Evolutionary conservation across 2,113 vertebrate genomes (phyloP).

Genomic region (Colistium nudipinnis): DNA sequence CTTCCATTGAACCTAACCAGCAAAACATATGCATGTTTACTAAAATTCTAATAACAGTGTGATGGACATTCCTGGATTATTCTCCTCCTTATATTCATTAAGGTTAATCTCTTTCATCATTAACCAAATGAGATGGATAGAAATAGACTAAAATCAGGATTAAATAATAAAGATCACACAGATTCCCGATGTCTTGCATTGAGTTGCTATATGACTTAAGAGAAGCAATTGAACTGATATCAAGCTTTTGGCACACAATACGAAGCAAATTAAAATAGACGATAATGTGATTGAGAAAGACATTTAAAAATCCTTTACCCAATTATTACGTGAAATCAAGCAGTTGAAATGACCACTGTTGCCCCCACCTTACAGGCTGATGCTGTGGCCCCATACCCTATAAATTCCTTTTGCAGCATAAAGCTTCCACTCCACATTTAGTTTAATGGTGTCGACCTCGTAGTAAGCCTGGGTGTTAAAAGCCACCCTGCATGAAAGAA

Average conservation of each 20-base stretch:
- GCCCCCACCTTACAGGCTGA: not conserved
- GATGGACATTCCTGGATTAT: conserved; percentile 4
- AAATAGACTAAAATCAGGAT: no score
- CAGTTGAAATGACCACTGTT: not conserved
- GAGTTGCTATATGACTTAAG: no score
- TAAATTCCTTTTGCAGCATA: conserved; percentile 15
- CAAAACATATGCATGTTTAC: conserved; percentile 55
- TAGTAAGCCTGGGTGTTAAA: conserved; percentile 32
- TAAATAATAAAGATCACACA: no score
- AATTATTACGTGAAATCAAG: not conserved
- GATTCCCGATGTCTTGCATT: no score
- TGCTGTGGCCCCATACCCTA: not conserved
- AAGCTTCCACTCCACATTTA: conserved; percentile 16
- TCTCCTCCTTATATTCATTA: no score
- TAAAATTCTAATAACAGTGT: conserved; percentile 29
- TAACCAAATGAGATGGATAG: no score
- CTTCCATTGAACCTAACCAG: conserved; percentile 66
- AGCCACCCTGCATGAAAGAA: conserved; percentile 42
- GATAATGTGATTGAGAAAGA: no score
- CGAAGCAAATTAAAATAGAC: no score
- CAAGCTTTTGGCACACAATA: no score
- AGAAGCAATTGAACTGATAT: not conserved
- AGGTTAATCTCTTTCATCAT: no score
- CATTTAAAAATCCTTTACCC: no score
- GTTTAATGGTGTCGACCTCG: conserved; percentile 48